Conservation (phyloP, 2,797 vertebrate species). For the Clarias pachynema region DNA sequence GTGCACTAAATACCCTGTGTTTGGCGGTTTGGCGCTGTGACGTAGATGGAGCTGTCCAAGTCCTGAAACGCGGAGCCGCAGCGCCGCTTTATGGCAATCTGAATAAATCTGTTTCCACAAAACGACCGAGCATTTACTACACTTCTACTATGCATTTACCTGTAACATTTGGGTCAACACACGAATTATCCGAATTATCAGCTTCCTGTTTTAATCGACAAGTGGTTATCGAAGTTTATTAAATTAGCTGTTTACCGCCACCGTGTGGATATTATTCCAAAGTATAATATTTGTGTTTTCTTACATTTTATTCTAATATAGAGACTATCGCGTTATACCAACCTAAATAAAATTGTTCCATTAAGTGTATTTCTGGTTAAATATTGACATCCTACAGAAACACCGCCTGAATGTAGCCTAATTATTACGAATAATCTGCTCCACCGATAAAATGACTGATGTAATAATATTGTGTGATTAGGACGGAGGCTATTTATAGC, state of each 20-base stretch:
- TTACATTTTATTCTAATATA: background rate
- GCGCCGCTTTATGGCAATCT: background rate
- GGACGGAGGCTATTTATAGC: background rate
- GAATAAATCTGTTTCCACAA: background rate
- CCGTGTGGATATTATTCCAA: slow-evolving; percentile 66
- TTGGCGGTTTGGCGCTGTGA: background rate
- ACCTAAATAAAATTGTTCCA: background rate
- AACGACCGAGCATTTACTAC: background rate
- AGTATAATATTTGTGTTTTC: slow-evolving; percentile 20
- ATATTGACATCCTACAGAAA: background rate
- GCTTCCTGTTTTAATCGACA: background rate
- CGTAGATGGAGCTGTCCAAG: slow-evolving; percentile 58
- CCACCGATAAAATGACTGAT: background rate
- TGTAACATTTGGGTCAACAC: background rate
- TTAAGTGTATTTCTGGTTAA: background rate
- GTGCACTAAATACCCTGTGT: background rate
- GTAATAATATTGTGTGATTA: slow-evolving; percentile 1
- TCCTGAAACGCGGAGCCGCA: slow-evolving; percentile 52
- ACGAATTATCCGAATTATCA: background rate
- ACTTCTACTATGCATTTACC: background rate
- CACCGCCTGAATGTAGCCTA: background rate
- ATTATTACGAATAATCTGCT: background rate
- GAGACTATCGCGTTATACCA: background rate
- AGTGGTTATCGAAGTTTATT: background rate
- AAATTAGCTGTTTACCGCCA: slow-evolving; percentile 73